phyloP scores from a whole-genome alignment of 2,113 vertebrate genomes.

The Colinus virginianus region DNA sequence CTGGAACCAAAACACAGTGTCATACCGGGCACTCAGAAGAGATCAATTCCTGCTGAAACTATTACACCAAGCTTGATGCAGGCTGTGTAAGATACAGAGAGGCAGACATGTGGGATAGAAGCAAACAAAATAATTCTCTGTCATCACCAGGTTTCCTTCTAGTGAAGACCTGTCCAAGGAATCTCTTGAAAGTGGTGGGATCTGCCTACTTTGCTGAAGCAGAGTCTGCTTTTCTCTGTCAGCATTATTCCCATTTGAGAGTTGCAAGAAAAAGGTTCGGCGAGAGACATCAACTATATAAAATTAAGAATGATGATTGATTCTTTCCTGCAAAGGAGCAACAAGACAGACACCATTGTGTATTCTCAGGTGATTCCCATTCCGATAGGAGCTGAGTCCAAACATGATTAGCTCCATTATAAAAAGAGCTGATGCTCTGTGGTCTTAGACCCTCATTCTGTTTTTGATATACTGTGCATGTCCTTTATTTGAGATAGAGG shows the following conservation, averaged over 20 bases:
- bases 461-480: constrained; percentile 39
- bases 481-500: constrained; percentile 47
- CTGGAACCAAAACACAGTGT: too few relatives aligned
- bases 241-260: background rate
- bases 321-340: background rate
- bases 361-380: constrained; percentile 26
- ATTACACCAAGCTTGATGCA: background rate
- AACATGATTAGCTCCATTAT: constrained; percentile 14
- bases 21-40: too few relatives aligned
- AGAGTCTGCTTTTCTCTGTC: background rate
- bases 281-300: background rate
- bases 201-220: background rate
- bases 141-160: background rate
- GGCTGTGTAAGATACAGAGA: background rate
- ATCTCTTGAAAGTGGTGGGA: background rate
- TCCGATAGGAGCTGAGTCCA: background rate
- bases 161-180: accelerated
- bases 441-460: constrained; percentile 29
- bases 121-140: background rate
- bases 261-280: background rate
- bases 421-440: background rate
- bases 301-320: constrained; percentile 21
- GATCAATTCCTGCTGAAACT: too few relatives aligned
- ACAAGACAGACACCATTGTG: background rate
- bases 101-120: accelerated